A percentile compares a stretch with the other conserved stretches of the same genome.
Conservation (phyloP, 2,113 vertebrate species). For the Brienomyrus brachyistius region DNA sequence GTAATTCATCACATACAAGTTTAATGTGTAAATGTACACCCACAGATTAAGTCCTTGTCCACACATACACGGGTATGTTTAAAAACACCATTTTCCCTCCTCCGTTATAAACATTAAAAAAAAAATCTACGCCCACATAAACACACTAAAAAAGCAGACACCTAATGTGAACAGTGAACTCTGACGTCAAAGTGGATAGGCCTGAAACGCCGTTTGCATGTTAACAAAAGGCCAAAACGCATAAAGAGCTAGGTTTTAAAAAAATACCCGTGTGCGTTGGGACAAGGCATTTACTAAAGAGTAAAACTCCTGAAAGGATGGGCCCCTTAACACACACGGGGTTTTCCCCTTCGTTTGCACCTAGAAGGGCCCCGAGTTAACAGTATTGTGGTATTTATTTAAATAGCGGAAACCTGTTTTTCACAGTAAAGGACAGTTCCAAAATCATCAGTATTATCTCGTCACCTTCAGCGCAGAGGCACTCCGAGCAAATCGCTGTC, state of each 20-base stretch:
- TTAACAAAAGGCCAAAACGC: too few relatives aligned
- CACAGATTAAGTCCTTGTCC: neutral
- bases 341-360: conserved; percentile 18
- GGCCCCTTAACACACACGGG: neutral
- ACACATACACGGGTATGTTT: too few relatives aligned
- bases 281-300: neutral
- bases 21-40: neutral
- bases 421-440: conserved; percentile 38
- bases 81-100: too few relatives aligned
- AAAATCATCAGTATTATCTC: conserved; percentile 55
- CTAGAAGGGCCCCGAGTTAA: neutral
- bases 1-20: neutral
- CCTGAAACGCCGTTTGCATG: too few relatives aligned
- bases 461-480: conserved; percentile 5
- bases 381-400: conserved; percentile 31
- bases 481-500: neutral
- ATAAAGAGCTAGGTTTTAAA: too few relatives aligned
- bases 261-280: too few relatives aligned
- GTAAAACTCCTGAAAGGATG: neutral
- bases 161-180: too few relatives aligned
- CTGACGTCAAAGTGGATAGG: too few relatives aligned
- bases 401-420: conserved; percentile 43
- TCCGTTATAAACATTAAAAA: too few relatives aligned
- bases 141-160: too few relatives aligned
- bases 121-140: too few relatives aligned